Evolutionary conservation across 1,140 invertebrate genomes (phyloP).

Genomic region (Cyphomyrmex costatus): DNA sequence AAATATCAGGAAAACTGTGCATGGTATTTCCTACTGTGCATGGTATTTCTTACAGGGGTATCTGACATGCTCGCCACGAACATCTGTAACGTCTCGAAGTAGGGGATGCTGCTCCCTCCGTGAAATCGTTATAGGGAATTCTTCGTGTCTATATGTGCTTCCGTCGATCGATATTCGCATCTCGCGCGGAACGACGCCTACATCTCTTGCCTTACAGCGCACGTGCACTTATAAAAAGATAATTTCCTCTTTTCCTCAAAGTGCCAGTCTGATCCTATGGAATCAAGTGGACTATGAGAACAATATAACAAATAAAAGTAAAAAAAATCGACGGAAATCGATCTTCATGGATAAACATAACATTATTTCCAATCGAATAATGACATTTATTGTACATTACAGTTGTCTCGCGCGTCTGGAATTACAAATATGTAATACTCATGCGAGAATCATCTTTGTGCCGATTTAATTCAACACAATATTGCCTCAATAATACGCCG

Average conservation of each 20-base stretch:
- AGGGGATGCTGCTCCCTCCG: constrained; percentile 34
- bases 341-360: background rate
- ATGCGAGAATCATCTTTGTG: background rate
- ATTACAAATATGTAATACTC: background rate
- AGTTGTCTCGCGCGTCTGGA: background rate
- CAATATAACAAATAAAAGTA: constrained; percentile 4
- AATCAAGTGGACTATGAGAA: no score
- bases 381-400: background rate
- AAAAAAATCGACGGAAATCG: background rate
- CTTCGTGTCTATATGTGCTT: constrained; percentile 60
- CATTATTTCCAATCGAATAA: background rate
- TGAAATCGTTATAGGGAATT: constrained; percentile 55
- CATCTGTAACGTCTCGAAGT: constrained; percentile 47
- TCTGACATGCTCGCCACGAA: constrained; percentile 33
- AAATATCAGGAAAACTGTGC: constrained; percentile 5
- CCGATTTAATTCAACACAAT: constrained; percentile 1
- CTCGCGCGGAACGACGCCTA: constrained; percentile 64
- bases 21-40: background rate
- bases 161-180: constrained; percentile 70
- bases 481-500: constrained; percentile 11
- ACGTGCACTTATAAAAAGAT: constrained; percentile 60
- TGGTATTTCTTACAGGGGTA: constrained; percentile 14
- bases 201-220: constrained; percentile 39
- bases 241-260: constrained; percentile 48
- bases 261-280: no score